phyloP scores from a whole-genome alignment of 2,888 invertebrate species.

The Protodeltote pygarga region DNA sequence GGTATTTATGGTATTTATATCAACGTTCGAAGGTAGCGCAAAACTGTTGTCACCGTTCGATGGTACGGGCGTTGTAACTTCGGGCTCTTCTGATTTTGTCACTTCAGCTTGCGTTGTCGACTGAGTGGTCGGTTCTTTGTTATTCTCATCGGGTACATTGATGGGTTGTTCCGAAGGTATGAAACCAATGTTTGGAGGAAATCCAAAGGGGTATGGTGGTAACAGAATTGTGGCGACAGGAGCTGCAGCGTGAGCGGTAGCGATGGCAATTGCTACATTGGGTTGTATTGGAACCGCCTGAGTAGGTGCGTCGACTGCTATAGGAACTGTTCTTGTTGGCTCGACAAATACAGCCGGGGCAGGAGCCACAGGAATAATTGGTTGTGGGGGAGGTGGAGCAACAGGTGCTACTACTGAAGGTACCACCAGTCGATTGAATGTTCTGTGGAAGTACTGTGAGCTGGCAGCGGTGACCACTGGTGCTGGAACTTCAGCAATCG shows the following conservation, averaged over 20 bases:
- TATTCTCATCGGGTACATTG: constrained; percentile 59
- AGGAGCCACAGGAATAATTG: constrained; percentile 43
- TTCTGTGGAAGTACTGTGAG: constrained; percentile 89
- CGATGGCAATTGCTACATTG: constrained; percentile 77
- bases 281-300: constrained; percentile 62
- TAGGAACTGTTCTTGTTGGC: constrained; percentile 36
- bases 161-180: constrained; percentile 63
- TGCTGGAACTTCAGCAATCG: constrained; percentile 74
- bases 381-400: constrained; percentile 26
- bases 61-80: constrained; percentile 67
- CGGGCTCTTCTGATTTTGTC: constrained; percentile 61
- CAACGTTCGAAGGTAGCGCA: constrained; percentile 71
- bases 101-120: constrained; percentile 60
- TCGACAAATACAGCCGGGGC: constrained; percentile 47
- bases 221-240: constrained; percentile 79
- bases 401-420: constrained; percentile 47
- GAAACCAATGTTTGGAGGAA: constrained; percentile 71
- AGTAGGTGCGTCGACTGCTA: constrained; percentile 38
- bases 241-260: constrained; percentile 79
- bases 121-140: constrained; percentile 65
- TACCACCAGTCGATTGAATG: constrained; percentile 85
- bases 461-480: constrained; percentile 89
- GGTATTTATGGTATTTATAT: too few relatives aligned
- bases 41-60: constrained; percentile 72
- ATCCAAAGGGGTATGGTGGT: constrained; percentile 79